These are phyloP conservation scores for Drosophila miranda DNA, from an alignment of 1,140 invertebrate species.

Conservation along the genomic window DNA sequence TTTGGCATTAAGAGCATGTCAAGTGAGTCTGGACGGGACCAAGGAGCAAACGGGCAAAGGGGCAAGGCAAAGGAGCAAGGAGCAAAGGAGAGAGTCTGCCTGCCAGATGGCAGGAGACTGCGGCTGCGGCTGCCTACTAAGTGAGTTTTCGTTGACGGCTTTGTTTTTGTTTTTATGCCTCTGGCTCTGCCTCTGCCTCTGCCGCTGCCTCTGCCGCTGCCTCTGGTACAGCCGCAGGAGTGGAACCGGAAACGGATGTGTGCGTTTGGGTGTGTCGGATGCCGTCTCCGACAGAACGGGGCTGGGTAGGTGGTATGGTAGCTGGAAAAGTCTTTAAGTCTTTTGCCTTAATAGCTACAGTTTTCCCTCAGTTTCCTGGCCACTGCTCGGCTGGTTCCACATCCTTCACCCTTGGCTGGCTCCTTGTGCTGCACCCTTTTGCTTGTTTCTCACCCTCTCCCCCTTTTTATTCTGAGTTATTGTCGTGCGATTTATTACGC, in stretches of 20 bases:
- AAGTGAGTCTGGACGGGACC: conserved; percentile 42
- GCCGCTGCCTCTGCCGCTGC: not conserved
- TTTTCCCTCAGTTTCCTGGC: conserved; percentile 49
- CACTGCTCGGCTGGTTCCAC: conserved; percentile 8
- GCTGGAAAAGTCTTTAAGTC: conserved; percentile 72
- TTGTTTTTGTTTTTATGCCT: conserved; percentile 35
- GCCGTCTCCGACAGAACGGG: conserved; percentile 13
- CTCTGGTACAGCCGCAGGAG: not conserved
- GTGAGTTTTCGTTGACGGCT: conserved; percentile 48
- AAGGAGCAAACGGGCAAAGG: not conserved
- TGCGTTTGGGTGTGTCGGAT: conserved; percentile 9
- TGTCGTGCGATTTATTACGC: conserved; percentile 73
- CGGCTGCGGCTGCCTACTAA: conserved; percentile 40
- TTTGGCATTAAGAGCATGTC: conserved; percentile 76
- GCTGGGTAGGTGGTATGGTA: conserved; percentile 5
- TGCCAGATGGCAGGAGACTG: conserved; percentile 1
- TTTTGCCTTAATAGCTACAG: conserved; percentile 66
- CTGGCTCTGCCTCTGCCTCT: not conserved
- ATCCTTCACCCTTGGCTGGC: conserved; percentile 17
- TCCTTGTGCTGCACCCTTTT: not conserved
- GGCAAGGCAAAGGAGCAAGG: not conserved
- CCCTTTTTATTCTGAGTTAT: conserved; percentile 58
- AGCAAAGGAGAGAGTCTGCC: not conserved
- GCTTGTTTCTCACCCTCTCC: conserved; percentile 7
- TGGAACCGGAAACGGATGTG: conserved; percentile 56